phyloP scores from a whole-genome alignment of 2,888 invertebrate genomes.

The Parnassius orleans region DNA sequence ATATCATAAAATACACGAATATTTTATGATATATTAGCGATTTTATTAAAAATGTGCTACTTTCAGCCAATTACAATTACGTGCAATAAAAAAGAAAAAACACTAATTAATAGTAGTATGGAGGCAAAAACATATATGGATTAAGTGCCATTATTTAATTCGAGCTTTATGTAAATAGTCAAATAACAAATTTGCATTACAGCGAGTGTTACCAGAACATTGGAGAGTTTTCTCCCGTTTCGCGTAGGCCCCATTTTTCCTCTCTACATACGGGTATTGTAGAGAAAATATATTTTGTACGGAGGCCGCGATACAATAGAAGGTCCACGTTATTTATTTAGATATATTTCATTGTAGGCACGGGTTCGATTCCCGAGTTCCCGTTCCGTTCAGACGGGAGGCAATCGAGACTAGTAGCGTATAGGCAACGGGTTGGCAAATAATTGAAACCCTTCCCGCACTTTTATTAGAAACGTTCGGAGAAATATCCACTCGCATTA shows the following conservation, averaged over 20 bases:
- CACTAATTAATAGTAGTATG: no score
- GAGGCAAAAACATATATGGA: no score
- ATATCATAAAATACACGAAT: no score
- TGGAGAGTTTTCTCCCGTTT: constrained; percentile 56
- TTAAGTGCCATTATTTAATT: neutral
- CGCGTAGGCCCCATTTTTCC: constrained; percentile 61
- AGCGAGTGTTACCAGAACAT: constrained; percentile 53
- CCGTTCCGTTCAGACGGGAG: constrained; percentile 62
- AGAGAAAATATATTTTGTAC: constrained; percentile 70
- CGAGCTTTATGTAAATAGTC: constrained; percentile 37
- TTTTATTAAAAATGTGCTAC: no score
- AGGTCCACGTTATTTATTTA: constrained; percentile 74
- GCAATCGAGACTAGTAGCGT: constrained; percentile 55
- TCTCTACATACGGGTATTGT: constrained; percentile 57
- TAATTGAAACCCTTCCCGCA: constrained; percentile 62
- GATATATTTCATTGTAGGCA: constrained; percentile 65
- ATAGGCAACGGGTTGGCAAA: constrained; percentile 63
- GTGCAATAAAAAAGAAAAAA: no score
- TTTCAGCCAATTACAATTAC: no score
- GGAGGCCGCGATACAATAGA: constrained; percentile 64
- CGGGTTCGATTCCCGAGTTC: constrained; percentile 58
- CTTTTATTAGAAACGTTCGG: constrained; percentile 27
- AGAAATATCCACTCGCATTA: constrained; percentile 18
- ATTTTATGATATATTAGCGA: no score
- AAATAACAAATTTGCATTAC: constrained; percentile 51